Conservation (phyloP, 2,113 vertebrate genomes). For the Todiramphus saurophagus region DNA sequence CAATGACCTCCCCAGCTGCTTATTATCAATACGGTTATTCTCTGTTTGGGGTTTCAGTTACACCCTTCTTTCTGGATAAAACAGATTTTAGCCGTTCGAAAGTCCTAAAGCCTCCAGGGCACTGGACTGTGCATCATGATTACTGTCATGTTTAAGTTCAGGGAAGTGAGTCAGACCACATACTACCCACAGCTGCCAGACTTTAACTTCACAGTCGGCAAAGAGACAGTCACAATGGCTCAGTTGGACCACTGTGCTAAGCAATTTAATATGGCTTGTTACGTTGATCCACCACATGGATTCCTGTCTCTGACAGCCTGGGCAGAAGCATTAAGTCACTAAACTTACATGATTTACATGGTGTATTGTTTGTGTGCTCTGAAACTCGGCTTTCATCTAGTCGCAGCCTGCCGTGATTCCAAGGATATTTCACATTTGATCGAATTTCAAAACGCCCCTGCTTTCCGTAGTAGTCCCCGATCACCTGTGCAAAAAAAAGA, state of each 20-base stretch:
- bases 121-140: background rate
- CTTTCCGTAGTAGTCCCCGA: constrained; percentile 90
- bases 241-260: background rate
- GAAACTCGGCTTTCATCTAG: constrained; percentile 69
- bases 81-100: background rate
- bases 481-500: constrained; percentile 75
- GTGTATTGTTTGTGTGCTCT: constrained; percentile 72
- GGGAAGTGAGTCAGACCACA: background rate
- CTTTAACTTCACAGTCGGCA: background rate
- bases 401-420: constrained; percentile 73
- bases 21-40: background rate
- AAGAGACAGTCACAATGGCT: background rate
- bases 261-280: background rate
- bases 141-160: background rate
- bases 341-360: constrained; percentile 91
- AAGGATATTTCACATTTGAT: constrained; percentile 82
- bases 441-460: constrained; percentile 86
- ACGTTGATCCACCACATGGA: background rate
- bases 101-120: background rate
- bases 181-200: background rate
- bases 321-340: constrained; percentile 29
- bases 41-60: background rate
- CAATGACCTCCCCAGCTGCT: background rate
- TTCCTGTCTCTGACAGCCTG: background rate
- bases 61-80: background rate